Evolutionary conservation across 2,888 invertebrate genomes (phyloP).

Genomic region (Chaetogeoica ovagalla): DNA sequence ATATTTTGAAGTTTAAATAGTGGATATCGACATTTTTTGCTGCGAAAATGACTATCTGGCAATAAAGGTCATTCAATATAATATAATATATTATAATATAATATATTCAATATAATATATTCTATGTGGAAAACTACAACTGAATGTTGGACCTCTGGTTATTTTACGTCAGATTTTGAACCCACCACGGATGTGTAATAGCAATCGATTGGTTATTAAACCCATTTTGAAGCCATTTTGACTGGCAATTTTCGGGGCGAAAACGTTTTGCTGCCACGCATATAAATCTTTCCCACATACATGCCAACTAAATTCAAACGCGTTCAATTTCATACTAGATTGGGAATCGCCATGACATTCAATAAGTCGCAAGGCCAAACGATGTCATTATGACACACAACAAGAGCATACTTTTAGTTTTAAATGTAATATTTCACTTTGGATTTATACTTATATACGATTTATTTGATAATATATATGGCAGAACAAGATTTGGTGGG

Average conservation of each 20-base stretch:
- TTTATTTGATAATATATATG: neutral
- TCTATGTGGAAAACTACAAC: too few species aligned
- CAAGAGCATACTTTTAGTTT: neutral
- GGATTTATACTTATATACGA: slow-evolving; percentile 2
- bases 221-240: neutral
- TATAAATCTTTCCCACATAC: neutral
- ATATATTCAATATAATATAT: too few species aligned
- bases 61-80: too few species aligned
- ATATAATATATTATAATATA: too few species aligned
- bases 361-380: neutral
- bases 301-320: neutral
- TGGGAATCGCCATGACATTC: neutral
- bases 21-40: too few species aligned
- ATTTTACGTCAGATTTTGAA: too few species aligned
- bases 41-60: too few species aligned
- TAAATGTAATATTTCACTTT: neutral
- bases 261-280: neutral
- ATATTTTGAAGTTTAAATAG: too few species aligned
- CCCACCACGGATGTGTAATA: too few species aligned
- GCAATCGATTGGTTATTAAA: neutral
- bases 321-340: neutral
- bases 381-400: neutral
- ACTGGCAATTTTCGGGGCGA: neutral
- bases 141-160: too few species aligned
- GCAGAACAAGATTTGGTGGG: neutral